These are phyloP conservation scores for Drosophila percnosoma DNA, from an alignment of 2,888 invertebrate genomes.

Conservation along the genomic window DNA sequence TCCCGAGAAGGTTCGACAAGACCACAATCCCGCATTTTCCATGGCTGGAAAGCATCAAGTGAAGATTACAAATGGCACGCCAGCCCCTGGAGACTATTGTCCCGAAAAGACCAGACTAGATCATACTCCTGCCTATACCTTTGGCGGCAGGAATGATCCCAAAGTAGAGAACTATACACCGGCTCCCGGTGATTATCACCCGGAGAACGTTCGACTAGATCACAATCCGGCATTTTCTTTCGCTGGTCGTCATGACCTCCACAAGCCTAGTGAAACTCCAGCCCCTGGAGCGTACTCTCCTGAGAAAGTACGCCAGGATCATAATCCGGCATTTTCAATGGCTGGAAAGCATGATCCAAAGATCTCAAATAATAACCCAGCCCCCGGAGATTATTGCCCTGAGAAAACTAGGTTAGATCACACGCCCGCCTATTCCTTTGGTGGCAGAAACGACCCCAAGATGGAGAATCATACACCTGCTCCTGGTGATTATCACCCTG, in stretches of 20 bases:
- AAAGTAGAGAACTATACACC: conserved; percentile 85
- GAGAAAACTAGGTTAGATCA: conserved; percentile 85
- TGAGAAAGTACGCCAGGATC: conserved; percentile 85
- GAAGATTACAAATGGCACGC: conserved; percentile 63
- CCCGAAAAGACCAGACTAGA: conserved; percentile 85
- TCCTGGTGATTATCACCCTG: conserved; percentile 79
- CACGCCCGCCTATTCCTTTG: conserved; percentile 80
- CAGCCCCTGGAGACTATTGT: conserved; percentile 86
- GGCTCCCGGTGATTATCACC: conserved; percentile 88
- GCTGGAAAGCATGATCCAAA: conserved; percentile 46
- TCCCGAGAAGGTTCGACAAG: conserved; percentile 85
- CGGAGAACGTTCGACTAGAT: conserved; percentile 86
- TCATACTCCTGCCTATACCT: conserved; percentile 86
- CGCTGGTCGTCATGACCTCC: conserved; percentile 80
- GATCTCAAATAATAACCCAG: conserved; percentile 82
- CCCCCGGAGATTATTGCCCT: conserved; percentile 88
- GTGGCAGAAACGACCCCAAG: conserved; percentile 78
- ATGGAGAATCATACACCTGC: conserved; percentile 84
- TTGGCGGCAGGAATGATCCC: conserved; percentile 82
- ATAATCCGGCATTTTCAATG: conserved; percentile 62
- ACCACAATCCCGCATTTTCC: conserved; percentile 86
- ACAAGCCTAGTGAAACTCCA: conserved; percentile 84
- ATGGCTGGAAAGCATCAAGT: conserved; percentile 80
- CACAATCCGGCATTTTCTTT: conserved; percentile 85
- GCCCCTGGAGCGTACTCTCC: conserved; percentile 86